Evolutionary conservation across 2,797 vertebrate species (phyloP).

Genomic region (Sebastes cheni): DNA sequence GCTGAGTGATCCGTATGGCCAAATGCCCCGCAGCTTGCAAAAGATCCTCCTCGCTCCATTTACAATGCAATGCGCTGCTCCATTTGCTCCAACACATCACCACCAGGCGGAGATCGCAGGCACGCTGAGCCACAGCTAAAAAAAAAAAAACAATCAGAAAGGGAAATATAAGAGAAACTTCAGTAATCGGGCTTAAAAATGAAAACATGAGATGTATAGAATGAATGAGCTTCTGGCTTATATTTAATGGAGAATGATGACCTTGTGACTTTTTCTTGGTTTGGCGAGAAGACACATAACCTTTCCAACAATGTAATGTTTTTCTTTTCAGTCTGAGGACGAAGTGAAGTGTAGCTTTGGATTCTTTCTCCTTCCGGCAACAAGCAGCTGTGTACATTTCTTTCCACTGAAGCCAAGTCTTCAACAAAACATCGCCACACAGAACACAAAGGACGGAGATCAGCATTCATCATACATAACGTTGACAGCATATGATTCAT

Average conservation of each 20-base stretch:
- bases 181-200: neutral
- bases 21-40: slow-evolving; percentile 63
- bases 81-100: slow-evolving; percentile 80
- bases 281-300: slow-evolving; percentile 68
- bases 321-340: slow-evolving; percentile 65
- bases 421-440: slow-evolving; percentile 1
- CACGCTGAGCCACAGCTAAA: slow-evolving; percentile 78
- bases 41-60: slow-evolving; percentile 52
- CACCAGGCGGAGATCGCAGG: slow-evolving; percentile 41
- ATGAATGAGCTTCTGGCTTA: neutral
- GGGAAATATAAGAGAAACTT: neutral
- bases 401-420: slow-evolving; percentile 89
- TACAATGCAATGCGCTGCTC: slow-evolving; percentile 70
- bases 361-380: slow-evolving; percentile 72
- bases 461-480: neutral
- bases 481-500: neutral
- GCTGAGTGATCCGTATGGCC: slow-evolving; percentile 65
- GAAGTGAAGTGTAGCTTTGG: slow-evolving; percentile 73
- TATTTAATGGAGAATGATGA: neutral
- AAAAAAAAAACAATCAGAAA: neutral
- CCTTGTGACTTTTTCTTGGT: slow-evolving; percentile 77
- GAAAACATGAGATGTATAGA: neutral
- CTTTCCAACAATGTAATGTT: slow-evolving; percentile 79
- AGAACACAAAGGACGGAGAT: neutral
- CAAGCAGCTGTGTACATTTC: slow-evolving; percentile 60